A percentile compares a stretch with the other conserved stretches of the same genome.
Evolutionary conservation across 2,113 vertebrate genomes (phyloP).

Genomic region (Archocentrus centrarchus): DNA sequence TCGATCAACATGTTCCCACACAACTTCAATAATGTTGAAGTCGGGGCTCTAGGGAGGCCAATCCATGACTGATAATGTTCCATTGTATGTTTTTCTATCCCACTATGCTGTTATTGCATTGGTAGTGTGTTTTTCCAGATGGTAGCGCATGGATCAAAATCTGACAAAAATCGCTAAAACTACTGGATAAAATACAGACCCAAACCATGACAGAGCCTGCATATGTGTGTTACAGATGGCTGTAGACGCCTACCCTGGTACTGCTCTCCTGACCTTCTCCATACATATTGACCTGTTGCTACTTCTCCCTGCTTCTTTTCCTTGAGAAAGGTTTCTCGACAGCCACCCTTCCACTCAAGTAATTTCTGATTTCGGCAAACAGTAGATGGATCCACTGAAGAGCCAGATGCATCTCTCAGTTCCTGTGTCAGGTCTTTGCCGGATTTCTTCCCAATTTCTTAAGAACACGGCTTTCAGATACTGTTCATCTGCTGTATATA

Average conservation of each 20-base stretch:
- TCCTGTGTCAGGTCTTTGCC: background rate
- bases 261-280: background rate
- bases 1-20: background rate
- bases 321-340: background rate
- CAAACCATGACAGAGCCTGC: background rate
- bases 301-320: background rate
- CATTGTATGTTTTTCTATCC: background rate
- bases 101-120: background rate
- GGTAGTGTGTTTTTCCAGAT: background rate
- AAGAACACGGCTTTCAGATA: background rate
- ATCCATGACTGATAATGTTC: background rate
- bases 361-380: background rate
- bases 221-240: background rate
- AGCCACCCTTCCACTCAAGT: background rate
- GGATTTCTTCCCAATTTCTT: background rate
- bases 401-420: background rate
- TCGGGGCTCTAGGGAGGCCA: background rate
- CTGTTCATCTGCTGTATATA: background rate
- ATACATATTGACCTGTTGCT: background rate
- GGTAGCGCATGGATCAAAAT: background rate
- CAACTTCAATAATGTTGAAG: background rate
- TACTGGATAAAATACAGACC: background rate
- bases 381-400: background rate
- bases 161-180: background rate
- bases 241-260: background rate